Base-by-base conservation (phyloP, 2,797 vertebrate species). In the Phrynocephalus vlangalii region DNA sequence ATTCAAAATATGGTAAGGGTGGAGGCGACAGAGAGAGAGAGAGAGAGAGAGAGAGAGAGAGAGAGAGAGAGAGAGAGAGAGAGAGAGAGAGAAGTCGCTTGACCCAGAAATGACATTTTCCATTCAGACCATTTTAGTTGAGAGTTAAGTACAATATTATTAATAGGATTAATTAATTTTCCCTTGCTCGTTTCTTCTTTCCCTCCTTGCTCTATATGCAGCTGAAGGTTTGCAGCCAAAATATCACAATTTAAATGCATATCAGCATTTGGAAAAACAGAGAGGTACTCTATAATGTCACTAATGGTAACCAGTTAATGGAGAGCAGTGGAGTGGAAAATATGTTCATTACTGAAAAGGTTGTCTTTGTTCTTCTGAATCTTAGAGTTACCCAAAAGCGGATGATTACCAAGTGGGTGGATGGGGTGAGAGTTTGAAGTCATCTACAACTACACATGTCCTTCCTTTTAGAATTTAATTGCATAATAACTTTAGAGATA, bases 321-420 rank as follows among this genome's bases (percentile, higher is more conserved):
- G 82, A 91, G 13, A 18, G 52, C 83, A 93, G 91, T 90, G 83
- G 83, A 92, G 52, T 68, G 90, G 87, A 93, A 94, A 93, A 93
- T 90, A 83, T 30, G 24, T 93, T 92, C 73, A 81, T 91, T 94
- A 91, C 20, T 70, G 70, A 84, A 92, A 90, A 92, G 50, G 6
- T 91, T 87, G 87, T 72, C 0, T 0, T 82, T 93, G 89, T 68
- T 63, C 33, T 89, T 79, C 63, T 88, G 90, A 91, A 88, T 73
- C 50, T 79, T 24, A 9, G 73, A 81, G 50, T 76, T 38, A 44
- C 71, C 38, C 85, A 24, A 33, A 89, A 75, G 30, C 89, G 77
- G 83, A 83, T 87, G 2, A 67, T 82, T 90, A 18, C 56, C 86
- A 56, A 82, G 18, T 2, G 0, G 67, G 3, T 10, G 33, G 87